Percentiles rank a stretch among this genome's conserved stretches.
These are phyloP conservation scores for Oscarella lobularis DNA, from an alignment of 37 sponge, comb jelly and placozoan species.

Conservation along the genomic window DNA sequence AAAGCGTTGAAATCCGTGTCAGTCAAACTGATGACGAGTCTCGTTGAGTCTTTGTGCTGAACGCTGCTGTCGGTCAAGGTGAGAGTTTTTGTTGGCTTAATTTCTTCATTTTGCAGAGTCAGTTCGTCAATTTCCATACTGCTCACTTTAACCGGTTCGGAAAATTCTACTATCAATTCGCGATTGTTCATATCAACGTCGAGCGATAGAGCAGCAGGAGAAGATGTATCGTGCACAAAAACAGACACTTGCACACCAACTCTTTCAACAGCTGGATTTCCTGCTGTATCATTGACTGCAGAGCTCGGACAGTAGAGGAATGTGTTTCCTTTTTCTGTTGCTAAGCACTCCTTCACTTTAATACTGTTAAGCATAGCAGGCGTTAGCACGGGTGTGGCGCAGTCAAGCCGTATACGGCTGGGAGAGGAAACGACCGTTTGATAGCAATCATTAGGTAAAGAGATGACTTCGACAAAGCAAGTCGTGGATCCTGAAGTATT, in stretches of 20 bases:
- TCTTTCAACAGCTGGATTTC: constrained; percentile 21
- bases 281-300: constrained; percentile 51
- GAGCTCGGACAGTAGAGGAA: constrained; percentile 27
- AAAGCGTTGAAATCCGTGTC: constrained; percentile 32
- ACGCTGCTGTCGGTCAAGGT: constrained; percentile 24
- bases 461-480: no score
- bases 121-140: constrained; percentile 38
- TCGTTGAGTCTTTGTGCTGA: background rate
- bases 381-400: constrained; percentile 4
- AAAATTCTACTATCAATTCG: constrained; percentile 61
- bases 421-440: no score
- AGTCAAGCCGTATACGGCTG: no score
- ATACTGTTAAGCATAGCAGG: background rate
- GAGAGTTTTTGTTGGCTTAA: background rate
- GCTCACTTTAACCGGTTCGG: constrained; percentile 52
- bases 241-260: constrained; percentile 4
- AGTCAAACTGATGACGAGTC: constrained; percentile 30
- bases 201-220: constrained; percentile 30
- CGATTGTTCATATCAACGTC: constrained; percentile 31
- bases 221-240: constrained; percentile 40
- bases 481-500: no score
- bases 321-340: constrained; percentile 24
- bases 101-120: constrained; percentile 34
- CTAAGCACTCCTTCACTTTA: constrained; percentile 11
- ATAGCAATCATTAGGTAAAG: no score